A percentile compares a stretch with the other conserved stretches of the same genome.
These are phyloP conservation scores for Anneissia japonica DNA, from an alignment of 35 echinoderm and acorn worm species.

Conservation along the genomic window DNA sequence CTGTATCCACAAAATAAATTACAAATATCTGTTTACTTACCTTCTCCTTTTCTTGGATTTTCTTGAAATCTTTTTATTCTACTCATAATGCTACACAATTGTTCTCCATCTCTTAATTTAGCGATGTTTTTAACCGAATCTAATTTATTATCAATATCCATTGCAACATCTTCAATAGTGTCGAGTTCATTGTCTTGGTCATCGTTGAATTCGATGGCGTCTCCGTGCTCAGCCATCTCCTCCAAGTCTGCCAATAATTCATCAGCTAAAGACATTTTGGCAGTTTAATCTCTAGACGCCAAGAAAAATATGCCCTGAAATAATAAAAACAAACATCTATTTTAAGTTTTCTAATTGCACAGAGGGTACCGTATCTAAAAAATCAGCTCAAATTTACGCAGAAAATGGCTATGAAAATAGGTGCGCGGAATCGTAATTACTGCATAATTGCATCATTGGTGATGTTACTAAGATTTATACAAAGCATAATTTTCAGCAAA, in stretches of 20 bases:
- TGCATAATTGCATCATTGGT: too few relatives aligned
- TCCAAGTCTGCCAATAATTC: slow-evolving; percentile 87
- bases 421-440: too few relatives aligned
- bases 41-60: slow-evolving; percentile 59
- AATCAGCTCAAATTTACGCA: too few relatives aligned
- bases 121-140: slow-evolving; percentile 67
- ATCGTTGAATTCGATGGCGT: slow-evolving; percentile 40
- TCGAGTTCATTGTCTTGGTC: slow-evolving; percentile 60
- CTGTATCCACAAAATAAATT: neutral
- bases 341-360: too few relatives aligned
- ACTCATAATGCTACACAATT: slow-evolving; percentile 16
- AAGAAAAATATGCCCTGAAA: too few relatives aligned
- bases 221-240: slow-evolving; percentile 88
- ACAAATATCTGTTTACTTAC: slow-evolving; percentile 3
- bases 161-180: slow-evolving; percentile 70
- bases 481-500: too few relatives aligned
- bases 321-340: too few relatives aligned
- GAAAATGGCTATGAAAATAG: too few relatives aligned
- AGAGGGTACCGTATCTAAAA: too few relatives aligned
- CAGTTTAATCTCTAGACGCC: too few relatives aligned
- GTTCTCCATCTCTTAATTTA: slow-evolving; percentile 64
- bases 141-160: slow-evolving; percentile 67
- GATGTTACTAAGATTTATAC: too few relatives aligned
- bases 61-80: slow-evolving; percentile 35
- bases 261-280: slow-evolving; percentile 81